Evolutionary conservation across 2,113 vertebrate species (phyloP).

Genomic region (Malurus melanocephalus): DNA sequence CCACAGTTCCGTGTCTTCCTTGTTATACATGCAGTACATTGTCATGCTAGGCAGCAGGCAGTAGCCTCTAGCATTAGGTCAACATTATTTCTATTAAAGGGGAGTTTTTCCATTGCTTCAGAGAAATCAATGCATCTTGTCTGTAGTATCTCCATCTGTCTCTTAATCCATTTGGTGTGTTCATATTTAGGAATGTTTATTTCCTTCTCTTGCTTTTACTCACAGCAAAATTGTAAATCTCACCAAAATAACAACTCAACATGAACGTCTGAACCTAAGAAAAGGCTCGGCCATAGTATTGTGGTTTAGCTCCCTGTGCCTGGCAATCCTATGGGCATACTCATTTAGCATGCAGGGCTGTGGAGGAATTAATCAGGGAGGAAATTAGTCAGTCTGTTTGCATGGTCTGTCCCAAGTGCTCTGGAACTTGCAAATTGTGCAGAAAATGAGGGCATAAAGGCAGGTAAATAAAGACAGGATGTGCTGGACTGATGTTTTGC

Average conservation of each 20-base stretch:
- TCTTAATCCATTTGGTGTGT: background rate
- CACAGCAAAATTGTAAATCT: background rate
- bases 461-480: background rate
- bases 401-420: background rate
- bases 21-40: background rate
- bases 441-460: background rate
- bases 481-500: background rate
- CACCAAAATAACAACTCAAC: background rate
- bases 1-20: background rate
- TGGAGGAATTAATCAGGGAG: background rate
- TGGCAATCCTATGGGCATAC: background rate
- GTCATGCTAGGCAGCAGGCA: background rate
- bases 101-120: background rate
- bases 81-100: background rate
- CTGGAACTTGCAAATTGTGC: background rate
- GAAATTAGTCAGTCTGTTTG: background rate
- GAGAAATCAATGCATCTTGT: background rate
- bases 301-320: background rate
- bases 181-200: background rate
- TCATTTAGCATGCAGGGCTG: background rate
- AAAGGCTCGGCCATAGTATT: background rate
- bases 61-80: background rate
- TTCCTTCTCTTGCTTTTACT: background rate
- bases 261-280: background rate
- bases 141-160: background rate